Evolutionary conservation across 2,113 vertebrate species (phyloP).

Genomic region (Perca flavescens): DNA sequence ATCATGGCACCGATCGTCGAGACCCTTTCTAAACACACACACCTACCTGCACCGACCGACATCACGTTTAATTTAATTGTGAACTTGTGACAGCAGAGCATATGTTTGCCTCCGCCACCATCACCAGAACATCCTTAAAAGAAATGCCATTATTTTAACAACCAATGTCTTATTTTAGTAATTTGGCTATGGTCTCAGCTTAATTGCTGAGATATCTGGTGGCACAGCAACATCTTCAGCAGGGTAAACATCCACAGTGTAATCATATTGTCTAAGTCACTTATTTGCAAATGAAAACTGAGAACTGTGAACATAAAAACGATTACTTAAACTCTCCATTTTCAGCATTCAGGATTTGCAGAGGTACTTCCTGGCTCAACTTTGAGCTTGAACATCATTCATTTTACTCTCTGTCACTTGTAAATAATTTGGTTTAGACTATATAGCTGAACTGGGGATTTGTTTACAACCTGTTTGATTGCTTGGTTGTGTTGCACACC

Average conservation of each 20-base stretch:
- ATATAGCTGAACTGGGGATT: background rate
- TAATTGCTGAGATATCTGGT: constrained; percentile 24
- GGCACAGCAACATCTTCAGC: constrained; percentile 12
- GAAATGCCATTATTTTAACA: background rate
- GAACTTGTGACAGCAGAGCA: background rate
- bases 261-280: background rate
- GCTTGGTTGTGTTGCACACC: background rate
- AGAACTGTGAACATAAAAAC: background rate
- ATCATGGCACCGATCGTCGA: background rate
- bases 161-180: background rate
- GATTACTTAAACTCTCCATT: background rate
- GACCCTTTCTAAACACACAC: background rate
- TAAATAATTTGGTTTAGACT: background rate
- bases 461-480: constrained; percentile 2
- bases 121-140: background rate
- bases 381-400: background rate
- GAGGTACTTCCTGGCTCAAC: background rate
- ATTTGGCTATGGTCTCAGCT: background rate
- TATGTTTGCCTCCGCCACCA: background rate
- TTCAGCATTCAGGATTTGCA: background rate
- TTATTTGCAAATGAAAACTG: background rate
- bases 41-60: background rate
- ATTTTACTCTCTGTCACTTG: background rate
- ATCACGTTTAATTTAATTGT: background rate
- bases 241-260: background rate